These are phyloP conservation scores for Ceramica pisi DNA, from an alignment of 2,888 invertebrate genomes.

Conservation along the genomic window DNA sequence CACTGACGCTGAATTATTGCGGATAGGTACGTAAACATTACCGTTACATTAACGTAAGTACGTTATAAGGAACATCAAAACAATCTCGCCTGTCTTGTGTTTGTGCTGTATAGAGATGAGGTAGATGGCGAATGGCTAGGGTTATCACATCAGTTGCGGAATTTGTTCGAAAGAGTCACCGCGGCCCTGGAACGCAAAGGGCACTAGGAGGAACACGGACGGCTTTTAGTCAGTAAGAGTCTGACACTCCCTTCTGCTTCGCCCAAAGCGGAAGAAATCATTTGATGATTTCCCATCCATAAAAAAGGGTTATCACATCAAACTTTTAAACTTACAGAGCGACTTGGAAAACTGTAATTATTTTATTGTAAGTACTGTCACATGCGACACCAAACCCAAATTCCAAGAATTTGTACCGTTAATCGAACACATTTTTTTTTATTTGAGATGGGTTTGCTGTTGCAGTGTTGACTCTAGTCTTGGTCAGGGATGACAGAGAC, in stretches of 20 bases:
- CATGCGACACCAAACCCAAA: not conserved
- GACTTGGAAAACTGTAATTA: not conserved
- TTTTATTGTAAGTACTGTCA: not conserved
- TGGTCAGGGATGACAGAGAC: too few species aligned
- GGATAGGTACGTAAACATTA: constrained; percentile 72
- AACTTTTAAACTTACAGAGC: not conserved
- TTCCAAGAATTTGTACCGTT: not conserved
- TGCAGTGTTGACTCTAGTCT: too few species aligned
- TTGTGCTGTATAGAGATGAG: constrained; percentile 20
- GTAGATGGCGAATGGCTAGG: constrained; percentile 7
- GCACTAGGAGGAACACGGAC: too few species aligned
- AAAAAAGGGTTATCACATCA: not conserved
- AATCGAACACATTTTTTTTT: not conserved
- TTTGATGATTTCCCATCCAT: too few species aligned
- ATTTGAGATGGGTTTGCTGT: too few species aligned
- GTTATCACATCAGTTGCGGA: constrained; percentile 5
- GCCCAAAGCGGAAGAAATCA: too few species aligned
- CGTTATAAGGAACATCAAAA: constrained; percentile 55
- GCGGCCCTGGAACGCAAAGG: too few species aligned
- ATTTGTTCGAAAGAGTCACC: too few species aligned
- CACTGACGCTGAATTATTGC: constrained; percentile 82
- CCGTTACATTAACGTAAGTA: constrained; percentile 63
- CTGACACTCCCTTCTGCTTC: too few species aligned
- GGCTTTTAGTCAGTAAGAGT: too few species aligned
- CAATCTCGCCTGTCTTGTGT: constrained; percentile 26